Conservation (phyloP, 1,140 invertebrate species). For the Penaeus indicus region DNA sequence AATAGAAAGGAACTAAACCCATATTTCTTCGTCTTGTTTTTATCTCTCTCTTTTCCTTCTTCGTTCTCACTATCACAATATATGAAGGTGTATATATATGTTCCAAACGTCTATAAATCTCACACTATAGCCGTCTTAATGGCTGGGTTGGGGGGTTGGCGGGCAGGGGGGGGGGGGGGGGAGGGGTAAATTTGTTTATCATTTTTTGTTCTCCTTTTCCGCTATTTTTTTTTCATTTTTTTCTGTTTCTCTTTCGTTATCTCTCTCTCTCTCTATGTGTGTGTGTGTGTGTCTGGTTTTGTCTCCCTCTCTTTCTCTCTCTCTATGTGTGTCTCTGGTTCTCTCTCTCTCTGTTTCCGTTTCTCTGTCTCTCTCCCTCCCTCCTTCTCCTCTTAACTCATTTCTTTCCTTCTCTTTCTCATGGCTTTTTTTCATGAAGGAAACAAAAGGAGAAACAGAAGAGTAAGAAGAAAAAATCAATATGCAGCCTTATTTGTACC, state of each 20-base stretch:
- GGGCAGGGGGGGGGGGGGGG: too few species aligned
- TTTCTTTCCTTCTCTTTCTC: too few species aligned
- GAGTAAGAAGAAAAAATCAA: too few species aligned
- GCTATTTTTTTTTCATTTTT: not conserved
- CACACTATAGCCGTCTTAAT: too few species aligned
- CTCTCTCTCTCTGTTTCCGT: not conserved
- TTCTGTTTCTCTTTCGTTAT: too few species aligned
- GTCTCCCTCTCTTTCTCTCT: not conserved
- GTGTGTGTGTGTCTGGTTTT: not conserved
- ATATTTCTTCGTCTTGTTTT: not conserved
- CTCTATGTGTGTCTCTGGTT: not conserved
- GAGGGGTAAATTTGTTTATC: too few species aligned
- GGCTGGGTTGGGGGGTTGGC: too few species aligned
- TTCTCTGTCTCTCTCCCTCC: too few species aligned
- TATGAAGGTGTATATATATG: constrained; percentile 12
- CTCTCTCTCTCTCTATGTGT: not conserved
- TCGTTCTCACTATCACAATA: not conserved
- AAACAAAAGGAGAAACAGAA: too few species aligned
- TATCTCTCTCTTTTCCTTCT: constrained; percentile 11
- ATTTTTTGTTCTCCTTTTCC: not conserved
- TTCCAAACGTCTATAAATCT: not conserved
- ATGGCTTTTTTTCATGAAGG: too few species aligned
- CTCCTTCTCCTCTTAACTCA: not conserved
- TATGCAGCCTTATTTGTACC: too few species aligned
- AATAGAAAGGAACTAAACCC: not conserved